Conservation (phyloP, 53 echinoderm and acorn worm genomes). For the Temnopleurus reevesii region DNA sequence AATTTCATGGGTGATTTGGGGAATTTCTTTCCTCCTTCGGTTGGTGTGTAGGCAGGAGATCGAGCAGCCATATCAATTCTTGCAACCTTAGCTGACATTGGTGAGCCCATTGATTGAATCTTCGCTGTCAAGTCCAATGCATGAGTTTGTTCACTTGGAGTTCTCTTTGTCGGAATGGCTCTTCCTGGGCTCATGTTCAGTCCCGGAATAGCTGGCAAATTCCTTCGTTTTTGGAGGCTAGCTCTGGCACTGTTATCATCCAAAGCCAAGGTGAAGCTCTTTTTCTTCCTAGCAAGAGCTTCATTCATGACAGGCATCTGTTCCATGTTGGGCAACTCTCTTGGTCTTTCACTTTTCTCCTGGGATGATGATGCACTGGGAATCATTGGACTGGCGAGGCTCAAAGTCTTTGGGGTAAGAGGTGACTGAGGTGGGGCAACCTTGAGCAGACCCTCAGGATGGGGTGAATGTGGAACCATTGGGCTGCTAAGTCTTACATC, state of each 20-base stretch:
- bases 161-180: constrained; percentile 41
- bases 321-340: not conserved
- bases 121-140: constrained; percentile 53
- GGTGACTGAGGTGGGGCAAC: constrained; percentile 50
- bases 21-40: constrained; percentile 53
- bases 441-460: constrained; percentile 23
- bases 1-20: constrained; percentile 57
- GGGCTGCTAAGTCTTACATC: constrained; percentile 17
- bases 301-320: constrained; percentile 51
- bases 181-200: constrained; percentile 53
- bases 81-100: constrained; percentile 51
- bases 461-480: constrained; percentile 10
- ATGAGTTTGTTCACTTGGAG: constrained; percentile 52
- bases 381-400: constrained; percentile 46
- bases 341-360: constrained; percentile 13
- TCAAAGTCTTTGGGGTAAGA: constrained; percentile 33
- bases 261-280: constrained; percentile 51
- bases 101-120: constrained; percentile 46
- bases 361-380: constrained; percentile 19
- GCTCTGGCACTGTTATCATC: constrained; percentile 53
- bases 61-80: constrained; percentile 44
- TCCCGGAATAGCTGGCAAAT: constrained; percentile 52
- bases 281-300: constrained; percentile 52
- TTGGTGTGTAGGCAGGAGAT: constrained; percentile 46
- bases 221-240: constrained; percentile 49